Percentiles rank a stretch among this genome's conserved stretches.
Evolutionary conservation across 2,113 vertebrate genomes (phyloP).

Genomic region (Poeciliopsis prolifica): DNA sequence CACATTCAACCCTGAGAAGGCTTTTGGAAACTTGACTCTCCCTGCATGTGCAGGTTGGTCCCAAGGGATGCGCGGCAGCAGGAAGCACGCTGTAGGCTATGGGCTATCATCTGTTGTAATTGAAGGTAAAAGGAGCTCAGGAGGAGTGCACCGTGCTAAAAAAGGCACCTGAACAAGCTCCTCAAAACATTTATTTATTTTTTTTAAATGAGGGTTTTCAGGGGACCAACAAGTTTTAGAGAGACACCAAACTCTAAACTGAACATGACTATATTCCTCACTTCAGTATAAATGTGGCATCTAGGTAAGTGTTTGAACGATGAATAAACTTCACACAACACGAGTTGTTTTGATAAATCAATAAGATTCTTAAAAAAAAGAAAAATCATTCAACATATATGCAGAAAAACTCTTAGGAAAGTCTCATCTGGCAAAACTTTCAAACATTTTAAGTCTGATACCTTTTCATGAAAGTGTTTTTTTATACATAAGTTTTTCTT

Average conservation of each 20-base stretch:
- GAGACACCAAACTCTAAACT: not conserved
- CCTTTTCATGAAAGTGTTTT: not conserved
- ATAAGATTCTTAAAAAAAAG: not conserved
- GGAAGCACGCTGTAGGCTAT: slow-evolving; percentile 27
- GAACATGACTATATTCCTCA: not conserved
- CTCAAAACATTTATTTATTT: slow-evolving; percentile 10
- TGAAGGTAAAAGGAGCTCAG: slow-evolving; percentile 39
- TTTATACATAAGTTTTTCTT: too few relatives aligned
- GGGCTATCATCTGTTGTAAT: slow-evolving; percentile 40
- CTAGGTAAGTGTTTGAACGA: too few relatives aligned
- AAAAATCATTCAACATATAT: not conserved
- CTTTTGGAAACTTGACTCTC: slow-evolving; percentile 43
- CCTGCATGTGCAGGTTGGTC: slow-evolving; percentile 35
- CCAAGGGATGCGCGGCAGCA: slow-evolving; percentile 44
- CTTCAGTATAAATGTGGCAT: not conserved
- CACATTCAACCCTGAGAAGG: slow-evolving; percentile 31
- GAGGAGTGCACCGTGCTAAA: slow-evolving; percentile 3
- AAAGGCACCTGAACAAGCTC: slow-evolving; percentile 26
- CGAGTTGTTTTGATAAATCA: too few relatives aligned
- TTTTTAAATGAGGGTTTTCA: not conserved
- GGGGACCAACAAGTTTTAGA: not conserved
- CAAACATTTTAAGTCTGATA: not conserved
- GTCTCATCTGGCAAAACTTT: not conserved
- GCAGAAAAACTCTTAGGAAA: not conserved
- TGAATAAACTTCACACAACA: too few relatives aligned